Base-by-base conservation (phyloP, 2,797 vertebrate genomes). In the Notamacropus eugenii region DNA sequence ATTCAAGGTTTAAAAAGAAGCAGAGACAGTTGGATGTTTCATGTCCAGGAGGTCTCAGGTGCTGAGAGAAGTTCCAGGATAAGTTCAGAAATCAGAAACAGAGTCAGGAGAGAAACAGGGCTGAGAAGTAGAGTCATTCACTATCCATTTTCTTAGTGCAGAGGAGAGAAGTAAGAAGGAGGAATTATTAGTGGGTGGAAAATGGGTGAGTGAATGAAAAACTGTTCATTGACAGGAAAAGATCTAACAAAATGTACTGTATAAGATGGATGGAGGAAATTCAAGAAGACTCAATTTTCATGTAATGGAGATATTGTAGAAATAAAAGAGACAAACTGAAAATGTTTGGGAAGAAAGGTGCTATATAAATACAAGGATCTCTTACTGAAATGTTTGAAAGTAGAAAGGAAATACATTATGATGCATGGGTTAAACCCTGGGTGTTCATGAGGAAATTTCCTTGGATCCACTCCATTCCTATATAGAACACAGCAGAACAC, bases 301-400 rank as follows among this genome's bases (percentile, higher is more conserved):
- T 55, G 29, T 94, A 95, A 95, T 55, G 87, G 3, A 90, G 0
- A 34, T 57, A 95, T 54, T 95, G 56, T 46, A 13, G 94, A 22
- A 95, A 93, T 90, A 62, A 94, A 54, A 82, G 67, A 82, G n/a
- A 46, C 40, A 82, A 82, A 82, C 40, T 50, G 58, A 94, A 96
- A 90, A 16, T 52, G 94, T 56, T 93, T 92, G 67, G 14, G 67
- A 74, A 62, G 27, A 96, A 93, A 92, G 27, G n/a, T 74, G 19
- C 10, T 92, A 92, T 1, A 95, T 24, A 28, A 96, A 94, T 34
- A 0, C 29, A 2, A 90, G 55, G 91, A 93, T 55, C 94, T 90
- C 94, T 93, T 57, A 58, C 62, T 29, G 54, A 96, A 52, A 57
- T 91, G 13, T 90, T 94, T 95, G 90, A 16, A 93, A 96, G 34